phyloP scores from a whole-genome alignment of 2,113 vertebrate species.

The Dasyornis broadbenti region DNA sequence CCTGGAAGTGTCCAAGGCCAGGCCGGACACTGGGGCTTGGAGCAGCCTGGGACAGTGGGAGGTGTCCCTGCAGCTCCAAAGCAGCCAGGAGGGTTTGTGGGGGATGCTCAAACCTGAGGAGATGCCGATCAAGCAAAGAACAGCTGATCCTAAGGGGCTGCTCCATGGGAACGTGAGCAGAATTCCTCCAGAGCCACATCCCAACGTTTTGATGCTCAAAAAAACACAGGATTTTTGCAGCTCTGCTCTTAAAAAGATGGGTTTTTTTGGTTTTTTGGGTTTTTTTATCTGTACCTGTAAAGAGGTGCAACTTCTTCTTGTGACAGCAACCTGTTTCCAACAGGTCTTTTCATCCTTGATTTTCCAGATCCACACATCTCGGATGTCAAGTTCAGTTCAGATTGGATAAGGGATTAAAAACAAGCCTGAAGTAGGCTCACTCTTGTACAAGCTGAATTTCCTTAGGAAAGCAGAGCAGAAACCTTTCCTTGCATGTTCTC shows the following conservation, averaged over 20 bases:
- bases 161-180: accelerated
- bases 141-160: background rate
- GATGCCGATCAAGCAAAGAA: background rate
- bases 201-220: background rate
- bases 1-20: background rate
- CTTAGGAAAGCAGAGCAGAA: background rate
- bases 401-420: background rate
- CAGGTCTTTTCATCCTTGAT: background rate
- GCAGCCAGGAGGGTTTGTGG: background rate
- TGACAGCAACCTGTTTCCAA: background rate
- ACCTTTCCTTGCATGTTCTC: background rate
- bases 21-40: background rate
- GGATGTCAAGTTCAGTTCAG: background rate
- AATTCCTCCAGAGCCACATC: background rate
- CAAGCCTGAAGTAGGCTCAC: background rate
- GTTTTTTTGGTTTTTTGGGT: too few relatives aligned
- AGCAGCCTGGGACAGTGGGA: background rate
- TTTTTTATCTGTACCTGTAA: background rate
- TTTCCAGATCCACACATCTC: background rate
- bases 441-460: background rate
- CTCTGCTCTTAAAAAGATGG: background rate
- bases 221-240: background rate
- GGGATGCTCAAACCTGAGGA: background rate
- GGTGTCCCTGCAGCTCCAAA: background rate
- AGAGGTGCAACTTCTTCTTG: background rate